Evolutionary conservation across 2,888 invertebrate genomes (phyloP).

Genomic region (Cantharis lateralis): DNA sequence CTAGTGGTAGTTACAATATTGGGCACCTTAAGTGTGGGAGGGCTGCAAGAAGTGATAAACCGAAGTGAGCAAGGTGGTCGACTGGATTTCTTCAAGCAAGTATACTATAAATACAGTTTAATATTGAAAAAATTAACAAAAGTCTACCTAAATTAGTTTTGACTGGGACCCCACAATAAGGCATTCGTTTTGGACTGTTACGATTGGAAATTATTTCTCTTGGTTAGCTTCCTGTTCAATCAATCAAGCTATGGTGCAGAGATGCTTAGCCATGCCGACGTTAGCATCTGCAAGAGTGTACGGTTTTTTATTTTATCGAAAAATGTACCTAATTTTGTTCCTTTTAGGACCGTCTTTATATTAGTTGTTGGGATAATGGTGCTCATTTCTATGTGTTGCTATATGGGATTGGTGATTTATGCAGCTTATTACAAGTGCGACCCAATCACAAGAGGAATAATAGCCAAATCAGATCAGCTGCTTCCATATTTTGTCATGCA

Average conservation of each 20-base stretch:
- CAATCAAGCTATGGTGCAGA: slow-evolving; percentile 87
- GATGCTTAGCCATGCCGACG: slow-evolving; percentile 78
- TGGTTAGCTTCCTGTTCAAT: slow-evolving; percentile 83
- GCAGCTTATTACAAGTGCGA: slow-evolving; percentile 85
- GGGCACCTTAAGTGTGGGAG: slow-evolving; percentile 70
- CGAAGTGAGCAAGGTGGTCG: slow-evolving; percentile 66
- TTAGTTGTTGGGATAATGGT: slow-evolving; percentile 77
- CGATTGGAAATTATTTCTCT: slow-evolving; percentile 77
- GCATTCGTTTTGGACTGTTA: slow-evolving; percentile 81
- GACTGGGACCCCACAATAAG: slow-evolving; percentile 75
- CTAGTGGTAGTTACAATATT: slow-evolving; percentile 68
- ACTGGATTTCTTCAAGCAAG: slow-evolving; percentile 75
- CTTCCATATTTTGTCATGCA: slow-evolving; percentile 85
- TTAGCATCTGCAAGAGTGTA: slow-evolving; percentile 73
- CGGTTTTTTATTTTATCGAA: slow-evolving; percentile 41
- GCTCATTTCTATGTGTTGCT: slow-evolving; percentile 78
- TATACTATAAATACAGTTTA: slow-evolving; percentile 10
- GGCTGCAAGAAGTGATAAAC: slow-evolving; percentile 64
- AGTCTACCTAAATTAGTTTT: slow-evolving; percentile 60
- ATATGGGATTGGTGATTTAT: slow-evolving; percentile 84
- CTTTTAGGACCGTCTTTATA: slow-evolving; percentile 71
- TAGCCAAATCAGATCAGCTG: slow-evolving; percentile 73
- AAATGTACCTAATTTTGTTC: slow-evolving; percentile 27
- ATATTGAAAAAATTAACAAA: neutral
- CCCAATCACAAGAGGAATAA: slow-evolving; percentile 77